A percentile compares a stretch with the other conserved stretches of the same genome.
phyloP scores from a whole-genome alignment of 53 echinoderm and acorn worm species.

The Paracentrotus lividus region DNA sequence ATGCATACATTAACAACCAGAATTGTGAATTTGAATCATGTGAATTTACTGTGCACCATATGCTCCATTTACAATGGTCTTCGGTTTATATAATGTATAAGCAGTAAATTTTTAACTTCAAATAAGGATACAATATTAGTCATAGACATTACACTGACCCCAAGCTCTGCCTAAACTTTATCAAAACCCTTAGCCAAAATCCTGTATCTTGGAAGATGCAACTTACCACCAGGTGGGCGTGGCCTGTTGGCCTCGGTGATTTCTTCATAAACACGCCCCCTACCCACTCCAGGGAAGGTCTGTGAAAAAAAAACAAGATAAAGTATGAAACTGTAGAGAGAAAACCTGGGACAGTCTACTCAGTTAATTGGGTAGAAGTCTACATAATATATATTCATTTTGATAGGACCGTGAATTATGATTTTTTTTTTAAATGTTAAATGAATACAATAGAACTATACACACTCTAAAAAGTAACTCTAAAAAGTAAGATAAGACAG shows the following conservation, averaged over 20 bases:
- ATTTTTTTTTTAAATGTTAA: too few species aligned
- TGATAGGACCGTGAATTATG: too few species aligned
- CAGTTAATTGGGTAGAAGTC: too few species aligned
- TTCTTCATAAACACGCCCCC: conserved; percentile 86
- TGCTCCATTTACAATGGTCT: neutral
- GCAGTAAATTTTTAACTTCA: neutral
- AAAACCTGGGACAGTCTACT: too few species aligned
- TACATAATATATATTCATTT: too few species aligned
- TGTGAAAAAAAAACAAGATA: neutral
- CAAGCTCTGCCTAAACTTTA: neutral
- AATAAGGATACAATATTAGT: neutral
- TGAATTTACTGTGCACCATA: neutral
- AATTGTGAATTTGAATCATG: too few species aligned
- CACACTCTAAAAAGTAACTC: too few species aligned
- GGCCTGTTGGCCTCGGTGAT: conserved; percentile 82
- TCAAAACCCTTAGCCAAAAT: neutral
- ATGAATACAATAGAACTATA: too few species aligned
- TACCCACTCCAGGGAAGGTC: conserved; percentile 73
- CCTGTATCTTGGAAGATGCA: neutral
- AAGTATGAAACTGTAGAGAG: neutral
- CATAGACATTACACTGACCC: neutral
- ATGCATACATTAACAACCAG: too few species aligned
- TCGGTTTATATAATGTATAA: too few species aligned
- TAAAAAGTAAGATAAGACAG: too few species aligned
- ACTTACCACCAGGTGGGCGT: conserved; percentile 66